phyloP scores from a whole-genome alignment of 2,113 vertebrate genomes.

The Caranx ignobilis region DNA sequence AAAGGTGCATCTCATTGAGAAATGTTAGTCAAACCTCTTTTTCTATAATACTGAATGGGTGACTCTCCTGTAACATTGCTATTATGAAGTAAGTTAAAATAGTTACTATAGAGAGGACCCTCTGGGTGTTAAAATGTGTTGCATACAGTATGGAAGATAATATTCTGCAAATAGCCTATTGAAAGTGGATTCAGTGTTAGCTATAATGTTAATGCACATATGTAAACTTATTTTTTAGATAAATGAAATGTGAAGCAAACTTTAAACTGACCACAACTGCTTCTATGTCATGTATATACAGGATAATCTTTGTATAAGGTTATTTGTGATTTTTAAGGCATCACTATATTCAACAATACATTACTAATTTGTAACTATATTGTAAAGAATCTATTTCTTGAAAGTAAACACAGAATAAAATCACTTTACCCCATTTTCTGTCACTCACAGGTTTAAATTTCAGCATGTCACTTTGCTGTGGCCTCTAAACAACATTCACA shows the following conservation, averaged over 20 bases:
- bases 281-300: background rate
- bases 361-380: background rate
- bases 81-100: background rate
- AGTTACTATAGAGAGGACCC: too few relatives aligned
- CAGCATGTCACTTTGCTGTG: background rate
- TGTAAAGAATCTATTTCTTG: background rate
- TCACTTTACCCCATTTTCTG: background rate
- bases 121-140: too few relatives aligned
- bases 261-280: background rate
- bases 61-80: background rate
- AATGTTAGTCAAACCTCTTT: background rate
- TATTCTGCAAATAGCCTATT: too few relatives aligned
- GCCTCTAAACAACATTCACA: background rate
- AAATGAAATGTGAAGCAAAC: background rate
- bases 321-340: background rate
- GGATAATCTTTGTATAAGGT: background rate
- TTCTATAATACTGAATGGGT: background rate
- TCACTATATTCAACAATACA: background rate
- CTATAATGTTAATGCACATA: background rate
- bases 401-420: background rate
- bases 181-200: too few relatives aligned
- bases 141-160: too few relatives aligned
- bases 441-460: background rate
- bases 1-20: slow-evolving; percentile 4
- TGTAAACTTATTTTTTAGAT: background rate